Base-by-base conservation (phyloP, 2,888 invertebrate species). In the Catocala nupta region DNA sequence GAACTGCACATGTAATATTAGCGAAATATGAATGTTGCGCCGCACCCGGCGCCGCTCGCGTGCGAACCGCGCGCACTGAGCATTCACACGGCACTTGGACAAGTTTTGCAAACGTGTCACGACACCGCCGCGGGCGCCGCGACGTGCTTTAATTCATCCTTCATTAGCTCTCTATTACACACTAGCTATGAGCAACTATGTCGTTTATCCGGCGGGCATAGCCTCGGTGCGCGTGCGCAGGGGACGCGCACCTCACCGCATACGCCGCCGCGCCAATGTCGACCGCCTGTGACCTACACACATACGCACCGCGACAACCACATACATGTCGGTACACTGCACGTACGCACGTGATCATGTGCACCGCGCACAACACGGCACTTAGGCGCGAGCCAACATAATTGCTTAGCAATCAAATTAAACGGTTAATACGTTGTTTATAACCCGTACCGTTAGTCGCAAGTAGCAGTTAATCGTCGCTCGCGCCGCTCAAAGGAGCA, bases 81-180 rank as follows among this genome's bases (percentile, higher is more conserved):
- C 62, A 60, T 72, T 75, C 74, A 57, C 74, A 72, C 73, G 74
- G 55, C 63, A 42, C 60, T 55, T 16, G 55, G 59, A 43, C 53
- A 7, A 47, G 55, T 63, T 59, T 58, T 44, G 53, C 69, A 57
- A 45, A 52, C 25, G 48, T 11, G 36, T 10, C 43, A 39, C 43
- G n/a, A 43, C 10, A n/a, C 5, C 43, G n/a, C 42, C 50, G 44
- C 39, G 39, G 44, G 43, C 16, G 54, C 25, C 34, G 42, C 16
- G 57, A 43, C 48, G 55, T 53, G 58, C 52, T 58, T 44, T 51
- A 12, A 50, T 59, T 53, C 42, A 61, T 61, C 61, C 61, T 55
- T 61, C 61, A 42, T 55, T 12, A 12, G 36, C 25, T 34, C 50
- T 34, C 50, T 43, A 50, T 42, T 56, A 34, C 25, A 33, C 49